These are phyloP conservation scores for Netelia melanura DNA, from an alignment of 2,888 invertebrate genomes.

Conservation along the genomic window DNA sequence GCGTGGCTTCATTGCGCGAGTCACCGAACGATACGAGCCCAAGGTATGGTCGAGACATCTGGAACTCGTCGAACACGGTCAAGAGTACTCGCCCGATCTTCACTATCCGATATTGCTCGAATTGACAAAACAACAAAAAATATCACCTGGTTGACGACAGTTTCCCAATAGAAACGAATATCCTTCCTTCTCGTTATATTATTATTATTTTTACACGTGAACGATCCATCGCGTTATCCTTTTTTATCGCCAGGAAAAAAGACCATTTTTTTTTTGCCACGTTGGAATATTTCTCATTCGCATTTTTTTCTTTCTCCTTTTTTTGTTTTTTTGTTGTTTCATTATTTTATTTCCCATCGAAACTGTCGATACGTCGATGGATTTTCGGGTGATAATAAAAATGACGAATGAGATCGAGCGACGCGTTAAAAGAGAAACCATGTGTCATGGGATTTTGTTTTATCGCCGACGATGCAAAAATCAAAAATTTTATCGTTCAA, in stretches of 20 bases:
- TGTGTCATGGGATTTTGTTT: not conserved
- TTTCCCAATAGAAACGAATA: slow-evolving; percentile 2
- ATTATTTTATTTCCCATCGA: not conserved
- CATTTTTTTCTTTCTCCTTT: not conserved
- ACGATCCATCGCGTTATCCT: slow-evolving; percentile 10
- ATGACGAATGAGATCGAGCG: not conserved
- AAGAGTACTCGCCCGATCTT: slow-evolving; percentile 89
- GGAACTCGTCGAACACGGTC: slow-evolving; percentile 86
- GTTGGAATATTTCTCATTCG: not conserved
- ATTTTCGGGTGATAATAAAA: not conserved
- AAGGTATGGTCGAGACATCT: slow-evolving; percentile 90
- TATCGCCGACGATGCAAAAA: not conserved
- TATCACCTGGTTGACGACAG: slow-evolving; percentile 76
- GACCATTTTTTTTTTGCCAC: not conserved
- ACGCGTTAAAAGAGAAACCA: not conserved
- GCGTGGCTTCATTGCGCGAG: slow-evolving; percentile 87
- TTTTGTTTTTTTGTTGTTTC: not conserved
- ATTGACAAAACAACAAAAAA: slow-evolving; percentile 86
- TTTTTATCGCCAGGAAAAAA: slow-evolving; percentile 19
- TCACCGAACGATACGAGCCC: slow-evolving; percentile 88
- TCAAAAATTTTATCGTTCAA: no score
- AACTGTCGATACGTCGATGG: not conserved
- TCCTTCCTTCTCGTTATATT: slow-evolving; percentile 1
- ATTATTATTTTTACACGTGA: slow-evolving; percentile 5
- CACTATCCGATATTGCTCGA: slow-evolving; percentile 90